Evolutionary conservation across 35 echinoderm and acorn worm genomes (phyloP).

Genomic region (Amphiura filiformis): DNA sequence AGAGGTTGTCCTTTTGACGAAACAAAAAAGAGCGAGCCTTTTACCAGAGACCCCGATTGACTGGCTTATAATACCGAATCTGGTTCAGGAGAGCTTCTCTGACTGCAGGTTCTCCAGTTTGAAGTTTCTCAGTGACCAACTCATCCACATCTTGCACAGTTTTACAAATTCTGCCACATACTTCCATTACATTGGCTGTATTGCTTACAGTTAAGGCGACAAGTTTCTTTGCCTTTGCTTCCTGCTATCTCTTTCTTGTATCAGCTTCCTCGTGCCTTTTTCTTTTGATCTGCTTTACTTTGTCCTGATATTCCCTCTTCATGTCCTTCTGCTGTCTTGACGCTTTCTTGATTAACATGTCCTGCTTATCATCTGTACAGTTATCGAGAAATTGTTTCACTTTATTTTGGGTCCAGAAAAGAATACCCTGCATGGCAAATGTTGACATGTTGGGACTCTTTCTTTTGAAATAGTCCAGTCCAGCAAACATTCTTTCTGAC

Average conservation of each 20-base stretch:
- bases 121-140: not conserved
- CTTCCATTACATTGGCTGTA: constrained; percentile 4
- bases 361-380: not conserved
- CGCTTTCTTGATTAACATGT: constrained; percentile 16
- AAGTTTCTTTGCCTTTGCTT: not conserved
- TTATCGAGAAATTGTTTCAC: constrained; percentile 22
- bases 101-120: not conserved
- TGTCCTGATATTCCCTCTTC: constrained; percentile 5
- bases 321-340: not conserved
- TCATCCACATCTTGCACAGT: constrained; percentile 4
- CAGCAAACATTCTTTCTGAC: not conserved
- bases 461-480: constrained; percentile 51
- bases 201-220: not conserved
- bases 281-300: not conserved
- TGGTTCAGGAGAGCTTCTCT: constrained; percentile 19
- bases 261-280: not conserved
- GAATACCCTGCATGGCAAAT: constrained; percentile 48
- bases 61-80: not conserved
- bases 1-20: constrained; percentile 19
- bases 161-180: constrained; percentile 6
- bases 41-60: constrained; percentile 7
- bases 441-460: constrained; percentile 55
- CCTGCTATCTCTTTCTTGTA: not conserved
- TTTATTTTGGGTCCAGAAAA: constrained; percentile 59
- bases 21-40: constrained; percentile 12